Percentiles rank a stretch among this genome's conserved stretches.
Conservation (phyloP, 2,888 invertebrate species). For the Serrognathus titanus region DNA sequence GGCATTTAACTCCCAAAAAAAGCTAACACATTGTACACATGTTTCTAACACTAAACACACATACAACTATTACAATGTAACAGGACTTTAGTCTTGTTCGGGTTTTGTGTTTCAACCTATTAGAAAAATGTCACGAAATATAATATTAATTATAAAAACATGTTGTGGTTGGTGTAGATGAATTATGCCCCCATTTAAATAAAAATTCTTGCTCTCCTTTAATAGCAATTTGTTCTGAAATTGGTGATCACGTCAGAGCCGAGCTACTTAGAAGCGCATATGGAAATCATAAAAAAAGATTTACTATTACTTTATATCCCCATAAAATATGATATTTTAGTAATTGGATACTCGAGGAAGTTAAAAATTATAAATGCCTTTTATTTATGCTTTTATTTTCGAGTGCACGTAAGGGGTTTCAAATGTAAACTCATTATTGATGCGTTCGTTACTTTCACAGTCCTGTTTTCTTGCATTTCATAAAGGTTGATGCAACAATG, state of each 20-base stretch:
- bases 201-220: not conserved
- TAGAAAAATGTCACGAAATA: too few species aligned
- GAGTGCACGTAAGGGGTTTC: not conserved
- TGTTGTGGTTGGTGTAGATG: too few species aligned
- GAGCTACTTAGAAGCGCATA: constrained; percentile 5
- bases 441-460: not conserved
- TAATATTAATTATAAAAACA: too few species aligned
- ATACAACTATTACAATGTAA: too few species aligned
- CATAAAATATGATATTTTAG: constrained; percentile 33
- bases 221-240: constrained; percentile 11
- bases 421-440: not conserved
- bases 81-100: too few species aligned
- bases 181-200: too few species aligned
- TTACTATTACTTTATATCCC: constrained; percentile 31
- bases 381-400: constrained; percentile 10
- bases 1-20: too few species aligned
- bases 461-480: not conserved
- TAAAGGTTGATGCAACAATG: not conserved
- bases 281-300: constrained; percentile 30
- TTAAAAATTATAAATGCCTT: constrained; percentile 14
- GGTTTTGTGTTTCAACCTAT: too few species aligned
- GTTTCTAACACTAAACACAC: too few species aligned
- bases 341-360: constrained; percentile 28
- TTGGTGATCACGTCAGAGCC: constrained; percentile 6
- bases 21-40: too few species aligned